Evolutionary conservation across 2,113 vertebrate species (phyloP).

Genomic region (Rhea americana): DNA sequence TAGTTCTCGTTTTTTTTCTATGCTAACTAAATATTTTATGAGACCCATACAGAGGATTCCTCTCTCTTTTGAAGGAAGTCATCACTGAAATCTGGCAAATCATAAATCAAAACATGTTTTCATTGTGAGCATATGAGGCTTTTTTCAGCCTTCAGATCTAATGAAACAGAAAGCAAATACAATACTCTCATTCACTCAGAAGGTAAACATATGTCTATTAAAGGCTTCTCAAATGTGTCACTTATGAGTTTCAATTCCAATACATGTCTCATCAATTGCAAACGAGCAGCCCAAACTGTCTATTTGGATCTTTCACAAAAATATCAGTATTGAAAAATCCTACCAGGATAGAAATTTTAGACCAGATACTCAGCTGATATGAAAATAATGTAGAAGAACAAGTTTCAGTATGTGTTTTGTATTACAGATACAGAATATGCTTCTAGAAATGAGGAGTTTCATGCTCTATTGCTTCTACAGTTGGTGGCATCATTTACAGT

Average conservation of each 20-base stretch:
- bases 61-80: slow-evolving; percentile 36
- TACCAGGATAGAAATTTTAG: background rate
- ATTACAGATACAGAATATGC: background rate
- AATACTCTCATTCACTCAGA: slow-evolving; percentile 43
- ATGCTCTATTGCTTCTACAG: background rate
- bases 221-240: slow-evolving; percentile 51
- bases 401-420: background rate
- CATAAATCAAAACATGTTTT: slow-evolving; percentile 63
- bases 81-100: slow-evolving; percentile 51
- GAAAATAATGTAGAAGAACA: background rate
- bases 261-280: slow-evolving; percentile 25
- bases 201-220: slow-evolving; percentile 53
- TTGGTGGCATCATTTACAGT: background rate
- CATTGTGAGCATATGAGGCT: slow-evolving; percentile 26
- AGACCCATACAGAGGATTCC: slow-evolving; percentile 12
- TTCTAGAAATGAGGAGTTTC: background rate
- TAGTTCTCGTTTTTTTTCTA: slow-evolving; percentile 6
- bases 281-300: background rate
- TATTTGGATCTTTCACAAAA: slow-evolving; percentile 3
- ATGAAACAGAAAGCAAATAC: slow-evolving; percentile 54
- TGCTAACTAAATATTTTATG: slow-evolving; percentile 53
- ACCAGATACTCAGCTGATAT: background rate
- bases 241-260: slow-evolving; percentile 54
- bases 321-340: background rate
- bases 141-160: slow-evolving; percentile 43